Percentiles rank a stretch among this genome's conserved stretches.
Conservation (phyloP, 2,888 invertebrate species). For the Formica aserva region DNA sequence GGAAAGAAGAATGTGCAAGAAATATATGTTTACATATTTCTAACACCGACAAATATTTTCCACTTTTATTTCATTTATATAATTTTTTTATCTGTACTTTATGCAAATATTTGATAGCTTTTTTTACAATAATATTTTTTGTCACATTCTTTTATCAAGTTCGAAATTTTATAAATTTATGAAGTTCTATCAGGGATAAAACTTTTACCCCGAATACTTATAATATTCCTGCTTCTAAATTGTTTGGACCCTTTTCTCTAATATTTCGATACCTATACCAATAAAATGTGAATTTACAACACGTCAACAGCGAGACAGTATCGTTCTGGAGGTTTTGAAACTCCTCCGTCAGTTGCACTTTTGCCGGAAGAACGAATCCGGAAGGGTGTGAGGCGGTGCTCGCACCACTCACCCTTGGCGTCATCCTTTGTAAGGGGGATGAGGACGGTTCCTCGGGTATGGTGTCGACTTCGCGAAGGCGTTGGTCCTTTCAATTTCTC, state of each 20-base stretch:
- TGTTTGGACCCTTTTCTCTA: neutral
- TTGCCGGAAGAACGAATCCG: conserved; percentile 25
- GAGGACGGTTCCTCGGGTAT: conserved; percentile 37
- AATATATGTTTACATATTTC: neutral
- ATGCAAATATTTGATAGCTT: neutral
- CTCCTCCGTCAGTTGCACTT: conserved; percentile 42
- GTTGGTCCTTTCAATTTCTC: conserved; percentile 74
- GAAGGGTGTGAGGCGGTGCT: conserved; percentile 16
- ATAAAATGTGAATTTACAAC: conserved; percentile 40
- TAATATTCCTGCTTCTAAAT: neutral
- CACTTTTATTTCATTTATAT: neutral
- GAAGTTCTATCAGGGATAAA: neutral
- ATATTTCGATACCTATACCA: conserved; percentile 2
- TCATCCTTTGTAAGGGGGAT: conserved; percentile 38
- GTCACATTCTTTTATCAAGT: neutral
- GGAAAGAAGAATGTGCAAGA: neutral
- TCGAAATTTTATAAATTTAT: neutral
- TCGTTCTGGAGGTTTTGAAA: conserved; percentile 33
- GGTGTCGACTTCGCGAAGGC: conserved; percentile 62
- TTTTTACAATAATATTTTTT: neutral
- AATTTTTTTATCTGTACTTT: neutral
- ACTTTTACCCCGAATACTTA: neutral
- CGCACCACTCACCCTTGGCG: conserved; percentile 9
- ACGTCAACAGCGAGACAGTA: conserved; percentile 31
- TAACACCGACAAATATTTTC: neutral